Percentiles rank a stretch among this genome's conserved stretches.
Conservation (phyloP, 2,113 vertebrate genomes). For the Gymnarchus niloticus region DNA sequence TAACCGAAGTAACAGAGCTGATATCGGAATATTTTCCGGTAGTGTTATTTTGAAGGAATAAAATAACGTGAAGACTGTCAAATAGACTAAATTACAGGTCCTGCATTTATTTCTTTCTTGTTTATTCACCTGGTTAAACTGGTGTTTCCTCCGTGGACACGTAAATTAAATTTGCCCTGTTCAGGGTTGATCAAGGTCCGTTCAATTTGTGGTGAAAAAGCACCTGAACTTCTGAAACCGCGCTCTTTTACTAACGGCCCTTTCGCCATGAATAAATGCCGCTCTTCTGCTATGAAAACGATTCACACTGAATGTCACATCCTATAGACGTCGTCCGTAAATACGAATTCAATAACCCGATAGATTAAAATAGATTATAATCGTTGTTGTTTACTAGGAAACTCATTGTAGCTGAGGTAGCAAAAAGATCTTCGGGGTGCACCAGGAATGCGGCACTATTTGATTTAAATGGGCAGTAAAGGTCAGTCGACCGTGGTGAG, state of each 20-base stretch:
- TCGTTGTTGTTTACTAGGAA: neutral
- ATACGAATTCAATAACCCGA: neutral
- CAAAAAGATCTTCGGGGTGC: neutral
- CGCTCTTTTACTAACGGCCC: neutral
- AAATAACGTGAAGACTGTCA: neutral
- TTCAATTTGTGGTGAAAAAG: neutral
- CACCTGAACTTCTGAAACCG: neutral
- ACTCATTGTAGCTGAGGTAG: neutral
- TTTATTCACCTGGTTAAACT: neutral
- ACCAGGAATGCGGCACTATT: neutral
- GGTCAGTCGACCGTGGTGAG: neutral
- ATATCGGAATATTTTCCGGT: neutral
- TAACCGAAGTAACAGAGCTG: neutral
- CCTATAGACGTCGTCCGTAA: neutral
- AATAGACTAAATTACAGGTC: neutral
- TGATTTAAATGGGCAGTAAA: neutral
- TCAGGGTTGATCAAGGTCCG: neutral
- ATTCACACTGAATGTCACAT: neutral
- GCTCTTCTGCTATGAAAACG: neutral
- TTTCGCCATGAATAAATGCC: neutral
- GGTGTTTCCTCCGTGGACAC: neutral
- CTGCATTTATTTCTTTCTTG: neutral
- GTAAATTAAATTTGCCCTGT: neutral
- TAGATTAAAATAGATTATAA: neutral
- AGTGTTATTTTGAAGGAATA: neutral